Evolutionary conservation across 2,888 invertebrate genomes (phyloP).

Genomic region (Dusona sp.): DNA sequence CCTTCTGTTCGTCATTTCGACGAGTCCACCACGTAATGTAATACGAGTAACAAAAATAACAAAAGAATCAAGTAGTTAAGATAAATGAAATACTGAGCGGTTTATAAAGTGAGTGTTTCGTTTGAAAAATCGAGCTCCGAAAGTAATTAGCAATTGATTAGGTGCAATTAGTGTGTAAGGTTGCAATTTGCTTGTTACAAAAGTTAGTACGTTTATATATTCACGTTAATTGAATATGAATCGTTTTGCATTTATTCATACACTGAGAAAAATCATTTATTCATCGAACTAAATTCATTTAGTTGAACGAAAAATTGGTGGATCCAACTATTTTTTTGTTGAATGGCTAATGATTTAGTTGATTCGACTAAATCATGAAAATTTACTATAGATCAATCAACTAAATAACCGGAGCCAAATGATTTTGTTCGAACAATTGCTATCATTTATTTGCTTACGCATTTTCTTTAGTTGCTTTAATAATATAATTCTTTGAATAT

Average conservation of each 20-base stretch:
- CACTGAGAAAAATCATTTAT: too few relatives aligned
- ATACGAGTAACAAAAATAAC: slow-evolving; percentile 5
- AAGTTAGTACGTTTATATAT: not conserved
- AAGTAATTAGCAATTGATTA: not conserved
- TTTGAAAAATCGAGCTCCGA: not conserved
- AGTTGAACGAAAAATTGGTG: too few relatives aligned
- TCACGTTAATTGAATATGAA: not conserved
- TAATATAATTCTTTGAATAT: too few relatives aligned
- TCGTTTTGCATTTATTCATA: not conserved
- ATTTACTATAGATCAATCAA: too few relatives aligned
- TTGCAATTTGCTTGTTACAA: not conserved
- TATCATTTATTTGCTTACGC: too few relatives aligned
- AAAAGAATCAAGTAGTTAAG: not conserved
- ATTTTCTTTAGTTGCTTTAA: too few relatives aligned
- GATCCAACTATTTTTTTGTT: too few relatives aligned
- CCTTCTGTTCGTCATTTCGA: slow-evolving; percentile 19
- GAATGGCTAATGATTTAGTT: too few relatives aligned
- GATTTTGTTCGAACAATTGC: too few relatives aligned
- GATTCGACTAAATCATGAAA: too few relatives aligned
- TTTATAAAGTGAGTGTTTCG: not conserved
- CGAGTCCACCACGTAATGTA: not conserved
- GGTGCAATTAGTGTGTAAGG: not conserved
- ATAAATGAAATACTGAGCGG: not conserved
- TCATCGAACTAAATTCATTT: too few relatives aligned
- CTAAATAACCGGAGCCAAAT: too few relatives aligned